A percentile compares a stretch with the other conserved stretches of the same genome.
These are phyloP conservation scores for Urechis unicinctus DNA, from an alignment of 2,888 invertebrate species.

Conservation along the genomic window DNA sequence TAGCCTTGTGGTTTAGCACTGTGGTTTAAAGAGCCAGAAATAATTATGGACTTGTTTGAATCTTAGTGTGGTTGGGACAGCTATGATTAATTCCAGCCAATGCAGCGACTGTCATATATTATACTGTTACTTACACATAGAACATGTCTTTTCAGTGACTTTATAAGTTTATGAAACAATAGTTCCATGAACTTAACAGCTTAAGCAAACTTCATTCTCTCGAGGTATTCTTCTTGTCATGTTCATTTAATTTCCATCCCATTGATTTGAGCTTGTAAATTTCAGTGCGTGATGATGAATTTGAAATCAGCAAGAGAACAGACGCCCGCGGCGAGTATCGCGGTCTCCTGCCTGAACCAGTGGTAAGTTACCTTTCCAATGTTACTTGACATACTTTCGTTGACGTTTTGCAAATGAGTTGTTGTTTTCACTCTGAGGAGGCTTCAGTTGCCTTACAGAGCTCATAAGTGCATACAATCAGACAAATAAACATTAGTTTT, in stretches of 20 bases:
- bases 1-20: too few species aligned
- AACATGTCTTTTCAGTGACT: not conserved
- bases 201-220: too few species aligned
- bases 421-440: not conserved
- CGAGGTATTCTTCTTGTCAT: not conserved
- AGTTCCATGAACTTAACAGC: too few species aligned
- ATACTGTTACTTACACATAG: not conserved
- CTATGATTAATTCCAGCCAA: too few species aligned
- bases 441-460: too few species aligned
- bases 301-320: slow-evolving; percentile 19
- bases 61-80: too few species aligned
- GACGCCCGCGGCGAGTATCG: slow-evolving; percentile 51
- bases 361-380: slow-evolving; percentile 18
- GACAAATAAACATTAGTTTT: too few species aligned
- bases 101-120: too few species aligned
- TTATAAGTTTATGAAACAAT: not conserved
- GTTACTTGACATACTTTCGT: not conserved
- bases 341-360: slow-evolving; percentile 23
- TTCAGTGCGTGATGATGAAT: slow-evolving; percentile 59
- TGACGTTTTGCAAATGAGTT: not conserved
- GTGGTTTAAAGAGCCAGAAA: too few species aligned
- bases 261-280: slow-evolving; percentile 3
- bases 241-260: not conserved
- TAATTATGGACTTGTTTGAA: too few species aligned
- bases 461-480: too few species aligned